Evolutionary conservation across 1,140 invertebrate species (phyloP), one percentile per base, ranked within the genome.

Genomic region (Leptopilina boulardi): DNA sequence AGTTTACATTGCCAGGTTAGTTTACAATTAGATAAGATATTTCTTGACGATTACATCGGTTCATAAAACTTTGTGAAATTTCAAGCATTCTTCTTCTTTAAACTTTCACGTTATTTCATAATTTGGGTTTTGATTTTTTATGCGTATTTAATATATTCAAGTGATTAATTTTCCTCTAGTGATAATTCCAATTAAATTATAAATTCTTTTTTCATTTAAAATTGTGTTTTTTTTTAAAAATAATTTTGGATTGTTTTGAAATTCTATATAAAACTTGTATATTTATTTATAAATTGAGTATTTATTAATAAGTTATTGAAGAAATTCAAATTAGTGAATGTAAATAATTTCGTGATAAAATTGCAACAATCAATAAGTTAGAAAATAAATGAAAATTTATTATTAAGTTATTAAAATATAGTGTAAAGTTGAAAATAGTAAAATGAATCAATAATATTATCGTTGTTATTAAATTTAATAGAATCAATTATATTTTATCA

Each of bases 1-100:
- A 66, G 26, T 66, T 30, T 66, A n/a, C 11, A 66, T 30, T 66
- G 11, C 15, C 26, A 66, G 59, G 15, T 66, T 66, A 23, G 23
- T 30, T n/a, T 26, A 26, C 59, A 66, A 23, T 30, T 23, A 66
- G 59, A 66, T 66, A 66, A 66, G 59, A 66, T 66, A 11, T 66
- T 66, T 66, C 59, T 4, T 30, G 26, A 66, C 13, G 21, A 30
- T 66, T 66, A 8, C 59, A 30, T 13, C 5, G 21, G 59, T 66
- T 66, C 21, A 30, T 66, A n/a, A 66, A 66, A 66, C 11, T 30
- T 30, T 5, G 11, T 15, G 26, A 30, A 30, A 66, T 30, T 23
- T 30, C 23, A 30, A 66, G 21, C 59, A 30, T 66, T 66, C 59
- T 34, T 23, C 3, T 21, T 21, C 0, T n/a, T n/a, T 19, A 18